These are phyloP conservation scores for Chelon labrosus DNA, from an alignment of 2,797 vertebrate species.

Conservation along the genomic window DNA sequence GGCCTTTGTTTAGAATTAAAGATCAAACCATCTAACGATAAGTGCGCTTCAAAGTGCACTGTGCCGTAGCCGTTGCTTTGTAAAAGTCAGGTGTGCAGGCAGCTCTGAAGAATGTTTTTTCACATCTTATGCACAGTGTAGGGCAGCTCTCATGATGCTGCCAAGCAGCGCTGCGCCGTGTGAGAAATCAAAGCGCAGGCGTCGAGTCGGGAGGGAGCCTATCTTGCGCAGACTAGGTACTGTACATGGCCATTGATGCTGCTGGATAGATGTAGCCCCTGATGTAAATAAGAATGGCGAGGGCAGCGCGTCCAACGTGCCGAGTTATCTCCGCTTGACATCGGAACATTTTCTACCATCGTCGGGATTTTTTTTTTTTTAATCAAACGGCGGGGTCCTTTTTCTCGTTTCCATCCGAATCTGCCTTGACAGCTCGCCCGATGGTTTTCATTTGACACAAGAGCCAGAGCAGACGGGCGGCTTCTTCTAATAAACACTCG, in stretches of 20 bases:
- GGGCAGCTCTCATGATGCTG: constrained; percentile 74
- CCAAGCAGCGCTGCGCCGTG: constrained; percentile 74
- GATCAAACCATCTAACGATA: not conserved
- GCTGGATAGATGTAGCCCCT: constrained; percentile 79
- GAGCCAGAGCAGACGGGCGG: constrained; percentile 78
- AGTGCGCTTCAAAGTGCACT: constrained; percentile 20
- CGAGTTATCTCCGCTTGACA: constrained; percentile 73
- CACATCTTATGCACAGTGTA: constrained; percentile 43
- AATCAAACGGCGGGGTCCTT: constrained; percentile 35
- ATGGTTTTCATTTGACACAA: constrained; percentile 79
- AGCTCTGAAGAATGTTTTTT: constrained; percentile 26
- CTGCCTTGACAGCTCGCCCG: constrained; percentile 69
- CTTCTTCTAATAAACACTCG: constrained; percentile 79
- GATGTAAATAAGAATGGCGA: constrained; percentile 82
- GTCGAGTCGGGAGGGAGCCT: constrained; percentile 76
- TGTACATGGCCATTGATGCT: constrained; percentile 84
- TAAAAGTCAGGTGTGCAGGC: constrained; percentile 17
- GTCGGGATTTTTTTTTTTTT: constrained; percentile 48
- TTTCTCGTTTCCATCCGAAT: constrained; percentile 53
- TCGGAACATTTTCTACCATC: constrained; percentile 50
- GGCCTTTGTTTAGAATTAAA: constrained; percentile 37
- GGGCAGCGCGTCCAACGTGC: constrained; percentile 66
- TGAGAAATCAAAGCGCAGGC: constrained; percentile 86
- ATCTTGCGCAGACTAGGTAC: constrained; percentile 79
- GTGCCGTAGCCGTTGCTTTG: not conserved